A percentile compares a stretch with the other conserved stretches of the same genome.
Conservation (phyloP, 2,888 invertebrate genomes). For the Erynnis tages region DNA sequence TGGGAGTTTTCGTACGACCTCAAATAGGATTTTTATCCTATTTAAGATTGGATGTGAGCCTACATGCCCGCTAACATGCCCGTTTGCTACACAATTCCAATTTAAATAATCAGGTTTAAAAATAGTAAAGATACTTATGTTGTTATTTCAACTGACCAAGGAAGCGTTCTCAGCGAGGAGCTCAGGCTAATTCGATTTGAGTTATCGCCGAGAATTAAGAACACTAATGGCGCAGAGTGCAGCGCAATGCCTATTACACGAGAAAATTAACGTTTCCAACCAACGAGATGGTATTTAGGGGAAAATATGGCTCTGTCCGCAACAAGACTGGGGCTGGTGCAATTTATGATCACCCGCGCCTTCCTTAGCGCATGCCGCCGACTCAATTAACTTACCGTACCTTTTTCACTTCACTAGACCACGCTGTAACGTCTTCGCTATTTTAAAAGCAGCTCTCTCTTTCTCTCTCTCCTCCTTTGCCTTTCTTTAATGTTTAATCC, state of each 20-base stretch:
- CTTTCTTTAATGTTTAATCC: too few species aligned
- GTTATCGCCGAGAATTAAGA: slow-evolving; percentile 27
- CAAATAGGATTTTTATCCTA: too few species aligned
- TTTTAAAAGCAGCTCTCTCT: too few species aligned
- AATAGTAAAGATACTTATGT: too few species aligned
- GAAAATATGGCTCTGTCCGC: slow-evolving; percentile 38
- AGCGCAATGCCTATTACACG: slow-evolving; percentile 33
- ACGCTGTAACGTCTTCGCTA: too few species aligned
- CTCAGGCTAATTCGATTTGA: slow-evolving; percentile 26
- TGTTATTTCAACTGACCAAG: background rate
- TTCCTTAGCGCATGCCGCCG: slow-evolving; percentile 12
- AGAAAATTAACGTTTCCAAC: slow-evolving; percentile 37
- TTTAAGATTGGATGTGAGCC: too few species aligned
- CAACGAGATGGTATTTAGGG: slow-evolving; percentile 37
- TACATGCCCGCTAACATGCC: too few species aligned
- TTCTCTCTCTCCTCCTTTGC: too few species aligned
- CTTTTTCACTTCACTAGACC: background rate
- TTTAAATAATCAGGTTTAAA: too few species aligned
- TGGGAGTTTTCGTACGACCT: too few species aligned
- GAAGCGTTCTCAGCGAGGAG: slow-evolving; percentile 9
- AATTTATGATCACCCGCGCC: slow-evolving; percentile 22
- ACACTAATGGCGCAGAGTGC: slow-evolving; percentile 28
- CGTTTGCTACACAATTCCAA: too few species aligned
- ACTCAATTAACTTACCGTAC: slow-evolving; percentile 7
- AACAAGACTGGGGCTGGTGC: slow-evolving; percentile 29